These are phyloP conservation scores for Leucophenga maculata DNA, from an alignment of 2,888 invertebrate genomes.

Conservation along the genomic window DNA sequence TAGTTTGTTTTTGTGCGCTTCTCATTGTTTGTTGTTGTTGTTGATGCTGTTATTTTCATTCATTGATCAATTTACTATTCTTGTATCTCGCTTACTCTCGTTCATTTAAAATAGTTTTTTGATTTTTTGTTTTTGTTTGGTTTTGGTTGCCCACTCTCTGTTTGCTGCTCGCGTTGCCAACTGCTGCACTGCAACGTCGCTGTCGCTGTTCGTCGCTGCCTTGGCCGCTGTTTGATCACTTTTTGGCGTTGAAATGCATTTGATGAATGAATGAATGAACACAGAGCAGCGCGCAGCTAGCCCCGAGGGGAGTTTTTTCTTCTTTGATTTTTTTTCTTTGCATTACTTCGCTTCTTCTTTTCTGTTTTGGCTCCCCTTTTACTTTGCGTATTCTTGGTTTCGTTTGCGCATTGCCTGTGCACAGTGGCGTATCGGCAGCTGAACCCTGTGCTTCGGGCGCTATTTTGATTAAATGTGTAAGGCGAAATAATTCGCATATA, in stretches of 20 bases:
- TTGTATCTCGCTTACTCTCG: not conserved
- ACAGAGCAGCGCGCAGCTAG: conserved; percentile 33
- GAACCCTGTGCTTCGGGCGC: not conserved
- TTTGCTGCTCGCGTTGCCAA: conserved; percentile 15
- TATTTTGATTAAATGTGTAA: not conserved
- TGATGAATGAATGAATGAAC: conserved; percentile 49
- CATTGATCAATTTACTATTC: conserved; percentile 18
- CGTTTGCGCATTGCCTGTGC: not conserved
- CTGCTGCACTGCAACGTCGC: not conserved
- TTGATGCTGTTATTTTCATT: conserved; percentile 14
- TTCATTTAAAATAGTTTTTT: not conserved
- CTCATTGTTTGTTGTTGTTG: conserved; percentile 23
- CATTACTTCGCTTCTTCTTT: conserved; percentile 39
- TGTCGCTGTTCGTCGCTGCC: no score
- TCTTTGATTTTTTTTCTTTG: conserved; percentile 1
- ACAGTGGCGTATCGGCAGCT: not conserved
- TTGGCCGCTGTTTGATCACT: conserved; percentile 43
- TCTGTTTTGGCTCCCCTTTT: conserved; percentile 30
- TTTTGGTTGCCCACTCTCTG: no score
- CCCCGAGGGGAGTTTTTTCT: conserved; percentile 17
- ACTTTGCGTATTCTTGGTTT: conserved; percentile 13
- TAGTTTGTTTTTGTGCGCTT: conserved; percentile 26
- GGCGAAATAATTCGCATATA: no score
- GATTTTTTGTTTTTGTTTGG: not conserved
- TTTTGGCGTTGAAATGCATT: conserved; percentile 65